Conservation (phyloP, 2,888 invertebrate genomes). For the Alentia gelatinosa region DNA sequence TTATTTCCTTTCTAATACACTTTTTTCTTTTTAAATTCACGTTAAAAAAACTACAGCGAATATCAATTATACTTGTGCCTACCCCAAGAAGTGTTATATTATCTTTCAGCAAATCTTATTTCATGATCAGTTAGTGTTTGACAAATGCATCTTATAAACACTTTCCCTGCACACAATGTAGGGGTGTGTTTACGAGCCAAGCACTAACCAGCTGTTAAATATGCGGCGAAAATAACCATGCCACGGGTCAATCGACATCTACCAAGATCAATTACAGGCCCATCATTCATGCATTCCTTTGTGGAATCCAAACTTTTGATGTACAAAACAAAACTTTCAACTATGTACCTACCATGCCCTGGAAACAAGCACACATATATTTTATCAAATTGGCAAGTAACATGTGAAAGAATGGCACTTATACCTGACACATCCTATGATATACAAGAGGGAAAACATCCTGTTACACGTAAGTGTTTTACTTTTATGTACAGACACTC, state of each 20-base stretch:
- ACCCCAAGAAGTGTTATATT: no score
- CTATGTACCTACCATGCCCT: slow-evolving; percentile 36
- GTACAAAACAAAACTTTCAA: not conserved
- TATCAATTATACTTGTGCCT: not conserved
- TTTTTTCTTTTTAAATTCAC: not conserved
- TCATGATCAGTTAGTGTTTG: no score
- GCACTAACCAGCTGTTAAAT: not conserved
- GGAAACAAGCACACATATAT: not conserved
- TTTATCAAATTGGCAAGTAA: not conserved
- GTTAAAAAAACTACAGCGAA: not conserved
- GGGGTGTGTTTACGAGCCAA: not conserved
- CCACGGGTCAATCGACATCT: not conserved
- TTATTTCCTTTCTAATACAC: not conserved
- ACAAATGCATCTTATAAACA: not conserved
- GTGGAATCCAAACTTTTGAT: not conserved
- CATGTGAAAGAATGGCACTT: not conserved
- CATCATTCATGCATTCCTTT: not conserved
- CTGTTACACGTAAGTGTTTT: no score
- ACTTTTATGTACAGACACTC: no score
- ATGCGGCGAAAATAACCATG: not conserved
- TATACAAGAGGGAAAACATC: no score
- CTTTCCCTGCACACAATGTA: not conserved
- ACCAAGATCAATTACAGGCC: not conserved
- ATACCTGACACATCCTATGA: no score
- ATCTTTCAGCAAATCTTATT: no score